Percentiles rank a stretch among this genome's conserved stretches.
Conservation (phyloP, 2,888 invertebrate genomes). For the Cerastis leucographa region DNA sequence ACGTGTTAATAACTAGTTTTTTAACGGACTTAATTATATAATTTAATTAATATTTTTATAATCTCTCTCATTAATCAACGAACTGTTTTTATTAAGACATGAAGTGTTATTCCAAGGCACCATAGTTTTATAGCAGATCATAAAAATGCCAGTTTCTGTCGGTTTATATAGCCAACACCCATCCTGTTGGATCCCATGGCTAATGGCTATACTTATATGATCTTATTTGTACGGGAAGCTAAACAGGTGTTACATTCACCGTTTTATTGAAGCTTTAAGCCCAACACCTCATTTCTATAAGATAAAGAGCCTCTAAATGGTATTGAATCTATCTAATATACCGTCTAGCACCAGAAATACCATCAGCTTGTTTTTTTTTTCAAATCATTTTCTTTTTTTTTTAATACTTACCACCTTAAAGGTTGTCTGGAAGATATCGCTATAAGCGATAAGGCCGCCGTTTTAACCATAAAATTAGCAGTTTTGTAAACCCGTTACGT, state of each 20-base stretch:
- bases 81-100: conserved; percentile 22
- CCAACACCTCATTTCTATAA: not conserved
- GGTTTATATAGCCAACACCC: conserved; percentile 13
- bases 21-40: conserved; percentile 49
- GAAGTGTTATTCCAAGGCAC: not conserved
- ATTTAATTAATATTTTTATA: conserved; percentile 55
- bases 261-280: conserved; percentile 19
- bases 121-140: conserved; percentile 30
- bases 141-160: conserved; percentile 29
- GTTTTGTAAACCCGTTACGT: too few species aligned
- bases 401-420: too few species aligned
- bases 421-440: too few species aligned
- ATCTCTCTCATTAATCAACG: conserved; percentile 40
- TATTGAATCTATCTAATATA: not conserved
- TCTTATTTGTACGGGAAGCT: conserved; percentile 18
- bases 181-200: conserved; percentile 20
- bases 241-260: conserved; percentile 9
- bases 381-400: too few species aligned
- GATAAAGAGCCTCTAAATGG: not conserved
- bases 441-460: too few species aligned
- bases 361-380: too few species aligned
- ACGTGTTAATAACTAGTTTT: conserved; percentile 47
- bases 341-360: not conserved
- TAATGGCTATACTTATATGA: not conserved
- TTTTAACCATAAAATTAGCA: too few species aligned